phyloP scores from a whole-genome alignment of 2,113 vertebrate species.

The Erythrocercus mccallii region DNA sequence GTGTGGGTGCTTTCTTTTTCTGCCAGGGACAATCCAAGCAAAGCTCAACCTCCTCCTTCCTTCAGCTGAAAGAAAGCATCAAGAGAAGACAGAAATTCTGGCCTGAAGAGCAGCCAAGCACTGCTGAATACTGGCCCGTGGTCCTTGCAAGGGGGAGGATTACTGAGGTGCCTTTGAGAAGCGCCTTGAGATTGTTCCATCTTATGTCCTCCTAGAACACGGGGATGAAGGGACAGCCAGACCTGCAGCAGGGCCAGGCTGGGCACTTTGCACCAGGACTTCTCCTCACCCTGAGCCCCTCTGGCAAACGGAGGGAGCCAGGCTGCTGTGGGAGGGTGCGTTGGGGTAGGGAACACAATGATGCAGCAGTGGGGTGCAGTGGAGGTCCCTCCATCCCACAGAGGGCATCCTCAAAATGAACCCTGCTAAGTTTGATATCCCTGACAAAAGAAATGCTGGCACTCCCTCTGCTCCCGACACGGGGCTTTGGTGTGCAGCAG shows the following conservation, averaged over 20 bases:
- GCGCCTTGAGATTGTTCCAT: neutral
- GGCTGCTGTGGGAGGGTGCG: neutral
- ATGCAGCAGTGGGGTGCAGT: neutral
- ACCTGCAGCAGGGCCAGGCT: neutral
- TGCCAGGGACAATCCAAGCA: conserved; percentile 57
- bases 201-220: rapidly evolving
- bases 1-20: conserved; percentile 9
- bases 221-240: neutral
- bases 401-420: neutral
- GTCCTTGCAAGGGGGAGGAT: neutral
- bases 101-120: conserved; percentile 13
- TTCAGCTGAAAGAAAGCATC: conserved; percentile 39
- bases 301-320: rapidly evolving
- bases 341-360: neutral
- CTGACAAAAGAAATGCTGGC: rapidly evolving
- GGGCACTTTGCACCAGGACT: neutral
- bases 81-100: conserved; percentile 9
- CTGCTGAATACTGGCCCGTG: neutral
- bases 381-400: no score
- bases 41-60: conserved; percentile 35
- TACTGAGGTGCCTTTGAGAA: neutral
- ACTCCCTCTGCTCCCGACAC: neutral
- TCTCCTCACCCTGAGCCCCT: neutral
- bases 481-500: rapidly evolving
- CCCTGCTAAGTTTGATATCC: rapidly evolving